A percentile compares a stretch with the other conserved stretches of the same genome.
phyloP scores from a whole-genome alignment of 2,797 vertebrate species.

The Syngnathus acus region DNA sequence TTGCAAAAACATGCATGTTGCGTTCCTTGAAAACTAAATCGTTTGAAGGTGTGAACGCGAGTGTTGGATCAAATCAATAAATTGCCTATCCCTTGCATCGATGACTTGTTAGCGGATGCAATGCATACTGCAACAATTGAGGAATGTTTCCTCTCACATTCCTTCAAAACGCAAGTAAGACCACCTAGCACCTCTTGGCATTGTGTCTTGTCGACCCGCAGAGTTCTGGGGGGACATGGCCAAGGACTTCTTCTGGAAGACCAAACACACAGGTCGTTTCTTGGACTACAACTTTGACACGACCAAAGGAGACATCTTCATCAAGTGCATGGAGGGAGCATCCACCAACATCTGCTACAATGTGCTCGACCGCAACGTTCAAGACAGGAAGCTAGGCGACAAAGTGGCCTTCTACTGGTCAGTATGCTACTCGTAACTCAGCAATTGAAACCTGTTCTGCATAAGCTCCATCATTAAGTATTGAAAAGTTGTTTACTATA shows the following conservation, averaged over 20 bases:
- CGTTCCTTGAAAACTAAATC: too few species aligned
- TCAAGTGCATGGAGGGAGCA: constrained; percentile 95
- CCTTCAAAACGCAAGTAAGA: not conserved
- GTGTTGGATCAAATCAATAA: too few species aligned
- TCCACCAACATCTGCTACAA: constrained; percentile 97
- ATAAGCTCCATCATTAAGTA: not conserved
- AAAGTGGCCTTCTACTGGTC: constrained; percentile 94
- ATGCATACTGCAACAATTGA: too few species aligned
- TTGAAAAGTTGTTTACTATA: not conserved
- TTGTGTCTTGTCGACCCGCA: constrained; percentile 34
- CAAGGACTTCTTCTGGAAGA: constrained; percentile 94
- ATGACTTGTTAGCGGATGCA: too few species aligned
- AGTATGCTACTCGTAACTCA: constrained; percentile 22
- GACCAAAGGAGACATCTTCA: constrained; percentile 87
- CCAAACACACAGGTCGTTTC: constrained; percentile 74
- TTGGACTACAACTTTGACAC: constrained; percentile 93
- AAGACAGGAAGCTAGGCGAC: constrained; percentile 84
- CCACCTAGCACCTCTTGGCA: too few species aligned
- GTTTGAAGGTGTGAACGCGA: too few species aligned
- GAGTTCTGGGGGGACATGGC: constrained; percentile 89
- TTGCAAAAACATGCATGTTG: too few species aligned
- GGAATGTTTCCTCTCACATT: not conserved
- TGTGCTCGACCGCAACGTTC: constrained; percentile 84
- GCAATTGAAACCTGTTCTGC: not conserved
- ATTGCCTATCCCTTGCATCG: too few species aligned